A percentile compares a stretch with the other conserved stretches of the same genome.
phyloP scores from a whole-genome alignment of 37 sponge, comb jelly and placozoan genomes.

The Chondrilla cf. caribensis region DNA sequence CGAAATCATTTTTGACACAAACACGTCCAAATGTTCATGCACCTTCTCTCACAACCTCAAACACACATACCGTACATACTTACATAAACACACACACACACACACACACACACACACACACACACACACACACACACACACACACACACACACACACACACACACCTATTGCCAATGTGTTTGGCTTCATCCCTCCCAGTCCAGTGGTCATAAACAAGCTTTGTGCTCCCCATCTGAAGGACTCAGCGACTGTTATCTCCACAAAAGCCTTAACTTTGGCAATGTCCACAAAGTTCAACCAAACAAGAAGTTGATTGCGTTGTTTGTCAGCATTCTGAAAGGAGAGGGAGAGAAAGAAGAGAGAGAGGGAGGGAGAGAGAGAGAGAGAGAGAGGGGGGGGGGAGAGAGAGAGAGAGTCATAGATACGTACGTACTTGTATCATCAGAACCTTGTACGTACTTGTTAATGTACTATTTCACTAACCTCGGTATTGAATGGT shows the following conservation, averaged over 20 bases:
- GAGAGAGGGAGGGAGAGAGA: no score
- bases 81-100: neutral
- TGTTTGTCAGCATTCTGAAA: constrained; percentile 46
- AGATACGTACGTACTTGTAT: no score
- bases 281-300: constrained; percentile 89
- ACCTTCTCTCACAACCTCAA: neutral
- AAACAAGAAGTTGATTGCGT: constrained; percentile 57
- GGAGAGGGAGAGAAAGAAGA: no score
- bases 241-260: constrained; percentile 73
- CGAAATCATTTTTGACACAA: no score
- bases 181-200: constrained; percentile 99
- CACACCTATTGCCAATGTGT: constrained; percentile 92
- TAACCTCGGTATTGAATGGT: constrained; percentile 55
- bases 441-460: no score
- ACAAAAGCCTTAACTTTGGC: constrained; percentile 94
- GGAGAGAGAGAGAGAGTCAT: no score
- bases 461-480: no score
- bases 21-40: neutral
- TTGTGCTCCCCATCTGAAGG: constrained; percentile 74
- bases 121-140: neutral
- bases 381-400: no score
- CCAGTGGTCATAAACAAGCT: constrained; percentile 85
- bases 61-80: no score
- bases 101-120: neutral
- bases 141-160: neutral